Evolutionary conservation across 1,140 invertebrate species (phyloP), one percentile per base, ranked within the genome.

Genomic region (Acromyrmex heyeri): DNA sequence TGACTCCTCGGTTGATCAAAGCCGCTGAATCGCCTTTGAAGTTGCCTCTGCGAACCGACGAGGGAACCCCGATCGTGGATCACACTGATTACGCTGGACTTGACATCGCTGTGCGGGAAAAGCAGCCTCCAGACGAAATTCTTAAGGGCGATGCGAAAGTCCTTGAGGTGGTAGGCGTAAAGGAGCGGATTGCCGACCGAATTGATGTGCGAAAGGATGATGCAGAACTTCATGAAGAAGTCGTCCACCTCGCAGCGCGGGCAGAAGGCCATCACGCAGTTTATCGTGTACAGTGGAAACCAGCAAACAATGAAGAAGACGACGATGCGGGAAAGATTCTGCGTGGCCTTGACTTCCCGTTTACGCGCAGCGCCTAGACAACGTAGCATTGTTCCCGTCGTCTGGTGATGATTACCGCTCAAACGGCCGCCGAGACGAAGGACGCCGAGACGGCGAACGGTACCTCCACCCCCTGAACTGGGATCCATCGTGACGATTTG

Each of bases 301-400:
- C 98, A 99, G 92, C 98, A 99, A 65, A 99, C 96, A 94, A 99
- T 98, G 95, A 99, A 99, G 95, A 99, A 98, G 53, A 98, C 95
- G 1, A 99, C 98, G 72, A 99, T 99, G 85, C 98, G 97, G 61
- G 98, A 97, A 0, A 99, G 96, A 94, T 98, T 99, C 92, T 98
- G 98, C 1, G 98, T 98, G 8, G 98, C 98, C 95, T 98, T 98
- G 2, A 98, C 97, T 93, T 99, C 98, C n/a, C 97, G 96, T 89
- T 97, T 97, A 85, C 97, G 96, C 1, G 97, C 97, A 0, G 97
- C 97, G 0, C 97, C 97, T 5, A 98, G 95, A 0, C 98, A 96
- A 1, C 97, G 95, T 27, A 98, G 92, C 97, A 98, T 98, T 2
- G 97, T 97, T 1, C 97, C 96, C 21, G 91, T 85, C 72, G 93